phyloP scores from a whole-genome alignment of 2,888 invertebrate genomes.

The Unio pictorum region DNA sequence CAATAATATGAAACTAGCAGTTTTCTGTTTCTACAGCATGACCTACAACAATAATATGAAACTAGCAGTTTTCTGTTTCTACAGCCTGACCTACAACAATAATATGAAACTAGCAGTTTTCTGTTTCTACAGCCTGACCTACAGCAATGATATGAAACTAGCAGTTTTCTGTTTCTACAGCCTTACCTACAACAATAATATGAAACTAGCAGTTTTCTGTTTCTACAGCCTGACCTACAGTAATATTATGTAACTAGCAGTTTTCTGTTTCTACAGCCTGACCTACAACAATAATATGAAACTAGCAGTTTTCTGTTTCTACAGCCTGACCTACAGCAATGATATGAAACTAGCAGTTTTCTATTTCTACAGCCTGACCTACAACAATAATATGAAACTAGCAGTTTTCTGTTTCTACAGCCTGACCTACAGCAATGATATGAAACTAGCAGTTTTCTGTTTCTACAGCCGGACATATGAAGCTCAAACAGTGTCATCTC shows the following conservation, averaged over 20 bases:
- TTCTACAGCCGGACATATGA: too few species aligned
- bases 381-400: too few species aligned
- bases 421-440: background rate
- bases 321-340: background rate
- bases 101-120: too few species aligned
- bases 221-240: too few species aligned
- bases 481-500: conserved; percentile 25
- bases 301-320: background rate
- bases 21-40: too few species aligned
- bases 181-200: background rate
- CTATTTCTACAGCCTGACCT: too few species aligned
- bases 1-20: background rate
- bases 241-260: too few species aligned
- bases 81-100: too few species aligned
- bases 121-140: too few species aligned
- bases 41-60: background rate
- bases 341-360: background rate
- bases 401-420: too few species aligned
- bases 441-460: background rate
- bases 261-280: too few species aligned
- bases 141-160: background rate
- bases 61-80: background rate
- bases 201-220: background rate
- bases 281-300: background rate
- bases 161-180: too few species aligned